A percentile compares a stretch with the other conserved stretches of the same genome.
These are phyloP conservation scores for Spodoptera frugiperda DNA, from an alignment of 1,140 invertebrate genomes.

Conservation along the genomic window DNA sequence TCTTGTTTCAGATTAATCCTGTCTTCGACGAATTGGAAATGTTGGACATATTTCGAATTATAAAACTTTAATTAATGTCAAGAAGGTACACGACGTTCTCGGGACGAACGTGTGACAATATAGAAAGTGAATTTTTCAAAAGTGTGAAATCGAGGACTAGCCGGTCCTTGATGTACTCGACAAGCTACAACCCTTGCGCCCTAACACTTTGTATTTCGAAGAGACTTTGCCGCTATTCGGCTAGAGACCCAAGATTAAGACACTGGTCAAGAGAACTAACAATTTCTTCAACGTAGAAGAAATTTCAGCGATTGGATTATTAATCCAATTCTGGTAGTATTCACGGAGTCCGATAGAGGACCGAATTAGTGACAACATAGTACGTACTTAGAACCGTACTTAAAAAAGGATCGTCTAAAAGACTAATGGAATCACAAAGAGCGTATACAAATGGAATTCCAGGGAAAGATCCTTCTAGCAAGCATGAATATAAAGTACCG, in stretches of 20 bases:
- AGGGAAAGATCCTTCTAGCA: slow-evolving; percentile 75
- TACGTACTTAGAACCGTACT: slow-evolving; percentile 75
- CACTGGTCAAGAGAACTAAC: slow-evolving; percentile 79
- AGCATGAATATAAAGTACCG: slow-evolving; percentile 77
- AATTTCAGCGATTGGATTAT: slow-evolving; percentile 61
- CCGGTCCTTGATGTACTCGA: slow-evolving; percentile 84
- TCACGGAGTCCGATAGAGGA: slow-evolving; percentile 59
- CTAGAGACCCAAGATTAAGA: slow-evolving; percentile 84
- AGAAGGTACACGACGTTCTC: slow-evolving; percentile 66
- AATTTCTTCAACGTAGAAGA: slow-evolving; percentile 76
- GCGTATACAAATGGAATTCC: slow-evolving; percentile 77
- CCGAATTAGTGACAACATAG: slow-evolving; percentile 60
- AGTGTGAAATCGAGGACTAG: slow-evolving; percentile 82
- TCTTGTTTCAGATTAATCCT: slow-evolving; percentile 77
- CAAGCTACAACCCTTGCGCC: slow-evolving; percentile 80
- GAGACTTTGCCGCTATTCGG: slow-evolving; percentile 81
- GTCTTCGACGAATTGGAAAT: slow-evolving; percentile 70
- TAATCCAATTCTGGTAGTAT: slow-evolving; percentile 68
- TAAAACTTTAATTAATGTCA: slow-evolving; percentile 82
- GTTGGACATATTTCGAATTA: slow-evolving; percentile 60
- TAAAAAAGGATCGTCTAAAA: slow-evolving; percentile 62
- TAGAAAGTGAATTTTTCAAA: slow-evolving; percentile 80
- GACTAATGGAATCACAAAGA: slow-evolving; percentile 81
- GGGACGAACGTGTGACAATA: slow-evolving; percentile 64
- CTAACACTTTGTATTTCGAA: slow-evolving; percentile 80